These are phyloP conservation scores for Gymnopithys bicolor DNA, from an alignment of 2,797 vertebrate species.

Conservation along the genomic window DNA sequence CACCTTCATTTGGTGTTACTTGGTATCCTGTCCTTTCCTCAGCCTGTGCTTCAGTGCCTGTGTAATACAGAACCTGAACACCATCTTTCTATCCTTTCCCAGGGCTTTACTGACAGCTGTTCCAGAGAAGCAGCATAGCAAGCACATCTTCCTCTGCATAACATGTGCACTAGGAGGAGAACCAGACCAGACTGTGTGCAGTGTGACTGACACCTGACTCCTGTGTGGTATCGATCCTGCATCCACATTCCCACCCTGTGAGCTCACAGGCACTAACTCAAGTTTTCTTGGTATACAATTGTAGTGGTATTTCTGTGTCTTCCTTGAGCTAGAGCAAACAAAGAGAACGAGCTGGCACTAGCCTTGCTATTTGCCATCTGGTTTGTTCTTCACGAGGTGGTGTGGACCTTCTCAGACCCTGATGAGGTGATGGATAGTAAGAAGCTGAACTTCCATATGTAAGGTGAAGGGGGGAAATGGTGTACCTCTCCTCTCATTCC, in stretches of 20 bases:
- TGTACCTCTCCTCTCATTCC: not conserved
- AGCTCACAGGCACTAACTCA: not conserved
- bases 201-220: not conserved
- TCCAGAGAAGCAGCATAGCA: not conserved
- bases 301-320: not conserved
- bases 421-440: not conserved
- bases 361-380: not conserved
- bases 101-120: not conserved
- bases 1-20: not conserved
- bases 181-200: not conserved
- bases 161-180: not conserved
- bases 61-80: not conserved
- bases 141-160: not conserved
- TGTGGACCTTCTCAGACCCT: not conserved
- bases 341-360: not conserved
- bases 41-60: not conserved
- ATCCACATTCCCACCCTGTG: not conserved
- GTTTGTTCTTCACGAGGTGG: not conserved
- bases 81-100: not conserved
- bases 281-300: not conserved
- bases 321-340: not conserved
- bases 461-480: not conserved
- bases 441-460: not conserved
- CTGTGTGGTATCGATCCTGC: rapidly evolving
- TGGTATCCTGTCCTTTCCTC: not conserved